phyloP scores from a whole-genome alignment of 2,888 invertebrate genomes.

The Adela reaumurella region DNA sequence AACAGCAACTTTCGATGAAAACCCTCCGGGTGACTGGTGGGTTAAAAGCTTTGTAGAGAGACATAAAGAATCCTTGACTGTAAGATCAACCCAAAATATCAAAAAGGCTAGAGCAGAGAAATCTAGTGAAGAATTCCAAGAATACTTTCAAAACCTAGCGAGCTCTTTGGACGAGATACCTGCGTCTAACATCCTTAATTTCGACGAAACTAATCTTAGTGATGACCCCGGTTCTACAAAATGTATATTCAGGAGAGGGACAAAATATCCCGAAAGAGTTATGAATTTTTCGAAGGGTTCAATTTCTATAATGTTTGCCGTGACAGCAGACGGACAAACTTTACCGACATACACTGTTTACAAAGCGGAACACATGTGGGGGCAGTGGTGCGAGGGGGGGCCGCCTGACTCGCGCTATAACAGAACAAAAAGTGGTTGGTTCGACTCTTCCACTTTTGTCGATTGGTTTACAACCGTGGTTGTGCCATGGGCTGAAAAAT shows the following conservation, averaged over 20 bases:
- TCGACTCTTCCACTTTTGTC: slow-evolving; percentile 10
- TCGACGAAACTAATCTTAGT: slow-evolving; percentile 13
- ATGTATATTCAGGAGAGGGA: slow-evolving; percentile 9
- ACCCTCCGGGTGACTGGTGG: neutral
- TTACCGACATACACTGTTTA: slow-evolving; percentile 12
- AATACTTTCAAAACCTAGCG: slow-evolving; percentile 5
- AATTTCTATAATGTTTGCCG: slow-evolving; percentile 11
- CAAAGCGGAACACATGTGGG: slow-evolving; percentile 10
- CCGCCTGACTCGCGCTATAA: no score
- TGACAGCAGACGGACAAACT: slow-evolving; percentile 7
- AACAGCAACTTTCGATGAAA: neutral
- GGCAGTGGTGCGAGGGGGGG: no score
- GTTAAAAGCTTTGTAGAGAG: slow-evolving; percentile 4
- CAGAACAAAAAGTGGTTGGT: no score
- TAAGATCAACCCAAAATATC: slow-evolving; percentile 7
- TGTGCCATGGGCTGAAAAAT: slow-evolving; percentile 6
- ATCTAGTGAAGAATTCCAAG: slow-evolving; percentile 4
- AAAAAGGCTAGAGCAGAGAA: slow-evolving; percentile 9
- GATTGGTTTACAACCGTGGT: slow-evolving; percentile 6
- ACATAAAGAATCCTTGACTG: slow-evolving; percentile 2
- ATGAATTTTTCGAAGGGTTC: slow-evolving; percentile 8
- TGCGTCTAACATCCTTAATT: slow-evolving; percentile 10
- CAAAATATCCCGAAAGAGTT: slow-evolving; percentile 11
- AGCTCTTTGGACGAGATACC: slow-evolving; percentile 4
- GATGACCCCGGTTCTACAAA: slow-evolving; percentile 12